Evolutionary conservation across 2,888 invertebrate genomes (phyloP), one percentile per base, ranked within the genome.

Genomic region (Drosophila parthenogenetica): DNA sequence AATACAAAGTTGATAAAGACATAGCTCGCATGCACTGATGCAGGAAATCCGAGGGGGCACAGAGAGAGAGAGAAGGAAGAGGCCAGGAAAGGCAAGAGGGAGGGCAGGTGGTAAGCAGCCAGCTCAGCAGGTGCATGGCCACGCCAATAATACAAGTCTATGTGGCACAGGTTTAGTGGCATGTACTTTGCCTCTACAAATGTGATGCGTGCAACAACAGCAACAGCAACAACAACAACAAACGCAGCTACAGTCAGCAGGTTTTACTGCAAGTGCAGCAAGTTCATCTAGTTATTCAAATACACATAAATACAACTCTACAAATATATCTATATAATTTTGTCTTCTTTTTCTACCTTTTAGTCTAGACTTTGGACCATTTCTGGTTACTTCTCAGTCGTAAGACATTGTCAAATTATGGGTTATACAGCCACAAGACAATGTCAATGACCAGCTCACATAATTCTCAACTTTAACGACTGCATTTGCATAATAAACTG

Each of bases 1-100:
- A 80, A 80, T 81, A 72, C 72, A 81, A 84, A 70, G 72, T 73
- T 81, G 82, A 85, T 87, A 87, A 82, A 82, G 88, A 82, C 88
- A 87, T 87, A 82, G 85, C 88, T 87, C 25, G 79, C 68, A 81
- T 65, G 77, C 82, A 82, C 64, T 75, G 79, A 81, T 75, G 87
- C 81, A 84, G 87, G 79, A 84, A 82, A 75, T 81, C 78, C 67
- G 59, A 58, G 50, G 45, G 57, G 49, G 79, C 22, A 43, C n/a
- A 54, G 58, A 48, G 46, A n/a, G n/a, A n/a, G 13, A 3, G 4
- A 11, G 5, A 8, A 32, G 11, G 35, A 13, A 35, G 35, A 3
- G 3, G 11, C 13, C 13, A 13, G 13, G 37, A 37, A 46, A 55
- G 48, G 35, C 2, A 35, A 4, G 13, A 13, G 5, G 35, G 11